phyloP scores from a whole-genome alignment of 2,113 vertebrate genomes.

The Cnemophilus loriae region DNA sequence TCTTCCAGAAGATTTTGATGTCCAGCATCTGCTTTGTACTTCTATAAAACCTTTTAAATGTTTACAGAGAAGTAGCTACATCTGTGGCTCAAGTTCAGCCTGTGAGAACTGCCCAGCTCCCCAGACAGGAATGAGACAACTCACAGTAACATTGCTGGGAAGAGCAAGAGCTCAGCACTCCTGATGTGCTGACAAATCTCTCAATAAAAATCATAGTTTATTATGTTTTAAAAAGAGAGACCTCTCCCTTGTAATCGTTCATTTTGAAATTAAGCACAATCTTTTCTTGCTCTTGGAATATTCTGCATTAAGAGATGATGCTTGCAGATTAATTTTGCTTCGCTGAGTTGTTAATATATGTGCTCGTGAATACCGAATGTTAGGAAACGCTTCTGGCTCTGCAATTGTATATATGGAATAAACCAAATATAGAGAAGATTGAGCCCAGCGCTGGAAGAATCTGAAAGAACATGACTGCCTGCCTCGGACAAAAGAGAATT shows the following conservation, averaged over 20 bases:
- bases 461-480: neutral
- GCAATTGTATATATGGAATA: neutral
- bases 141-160: neutral
- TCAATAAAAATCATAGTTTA: neutral
- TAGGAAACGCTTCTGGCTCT: neutral
- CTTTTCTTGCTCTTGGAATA: neutral
- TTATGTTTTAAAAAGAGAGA: neutral
- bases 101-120: neutral
- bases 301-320: neutral
- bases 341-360: neutral
- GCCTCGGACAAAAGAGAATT: neutral
- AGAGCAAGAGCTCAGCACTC: neutral
- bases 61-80: neutral
- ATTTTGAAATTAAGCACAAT: neutral
- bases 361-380: neutral
- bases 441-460: neutral
- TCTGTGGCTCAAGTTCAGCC: neutral
- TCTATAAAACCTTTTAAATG: neutral
- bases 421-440: neutral
- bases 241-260: neutral
- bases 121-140: neutral
- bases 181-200: neutral
- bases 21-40: neutral
- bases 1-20: neutral
- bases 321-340: neutral